These are phyloP conservation scores for Hylyphantes graminicola DNA, from an alignment of 1,140 invertebrate genomes.

Conservation along the genomic window DNA sequence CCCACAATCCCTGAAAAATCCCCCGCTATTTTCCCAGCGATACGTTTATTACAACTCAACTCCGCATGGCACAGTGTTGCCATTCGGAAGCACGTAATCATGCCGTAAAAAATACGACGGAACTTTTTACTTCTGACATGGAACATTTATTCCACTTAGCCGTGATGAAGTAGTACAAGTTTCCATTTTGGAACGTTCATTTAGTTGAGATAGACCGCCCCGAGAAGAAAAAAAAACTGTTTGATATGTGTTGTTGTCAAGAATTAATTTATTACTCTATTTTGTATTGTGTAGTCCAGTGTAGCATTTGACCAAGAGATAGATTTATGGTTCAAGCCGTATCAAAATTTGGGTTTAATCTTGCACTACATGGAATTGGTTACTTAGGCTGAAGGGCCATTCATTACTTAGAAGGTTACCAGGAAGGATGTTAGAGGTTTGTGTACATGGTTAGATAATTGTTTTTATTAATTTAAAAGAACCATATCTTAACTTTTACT, in stretches of 20 bases:
- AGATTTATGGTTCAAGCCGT: too few species aligned
- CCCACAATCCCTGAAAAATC: too few species aligned
- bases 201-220: slow-evolving; percentile 5
- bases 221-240: background rate
- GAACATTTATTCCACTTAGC: slow-evolving; percentile 42
- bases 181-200: slow-evolving; percentile 1
- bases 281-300: background rate
- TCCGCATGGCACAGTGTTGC: background rate
- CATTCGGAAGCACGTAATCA: slow-evolving; percentile 29
- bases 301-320: too few species aligned
- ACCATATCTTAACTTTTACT: too few species aligned
- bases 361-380: too few species aligned
- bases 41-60: slow-evolving; percentile 20
- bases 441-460: too few species aligned
- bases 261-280: background rate
- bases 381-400: too few species aligned
- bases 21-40: background rate
- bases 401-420: too few species aligned
- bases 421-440: too few species aligned
- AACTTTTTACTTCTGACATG: slow-evolving; percentile 33
- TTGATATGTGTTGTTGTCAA: slow-evolving; percentile 18
- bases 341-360: too few species aligned
- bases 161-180: slow-evolving; percentile 39
- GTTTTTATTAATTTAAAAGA: too few species aligned
- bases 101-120: background rate